Percentiles rank a stretch among this genome's conserved stretches.
Evolutionary conservation across 2,888 invertebrate species (phyloP).

Genomic region (Ganaspis brasiliensis): DNA sequence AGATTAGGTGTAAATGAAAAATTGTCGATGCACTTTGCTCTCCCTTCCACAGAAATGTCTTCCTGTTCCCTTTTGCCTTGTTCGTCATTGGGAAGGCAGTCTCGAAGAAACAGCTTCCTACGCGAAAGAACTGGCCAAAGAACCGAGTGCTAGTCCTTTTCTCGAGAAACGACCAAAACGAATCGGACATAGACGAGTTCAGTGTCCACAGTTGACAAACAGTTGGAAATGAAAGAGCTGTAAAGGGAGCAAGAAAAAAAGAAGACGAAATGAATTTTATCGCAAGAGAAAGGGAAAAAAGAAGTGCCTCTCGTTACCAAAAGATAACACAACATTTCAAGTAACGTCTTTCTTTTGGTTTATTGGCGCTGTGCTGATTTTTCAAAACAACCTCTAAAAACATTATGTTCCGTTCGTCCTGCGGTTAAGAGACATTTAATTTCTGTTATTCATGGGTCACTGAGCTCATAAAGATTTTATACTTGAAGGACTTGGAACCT

Average conservation of each 20-base stretch:
- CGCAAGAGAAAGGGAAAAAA: constrained; percentile 44
- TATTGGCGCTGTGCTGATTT: constrained; percentile 22
- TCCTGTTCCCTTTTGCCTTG: constrained; percentile 18
- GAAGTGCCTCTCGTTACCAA: constrained; percentile 44
- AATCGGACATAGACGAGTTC: constrained; percentile 1
- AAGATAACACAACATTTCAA: not conserved
- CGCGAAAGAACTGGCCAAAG: constrained; percentile 2
- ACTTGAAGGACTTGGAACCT: constrained; percentile 49
- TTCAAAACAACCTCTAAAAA: not conserved
- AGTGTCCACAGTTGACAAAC: constrained; percentile 22
- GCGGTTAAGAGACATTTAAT: constrained; percentile 57
- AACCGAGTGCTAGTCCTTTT: constrained; percentile 12
- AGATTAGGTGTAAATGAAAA: too few relatives aligned
- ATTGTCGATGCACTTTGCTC: constrained; percentile 5
- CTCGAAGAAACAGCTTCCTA: constrained; percentile 12
- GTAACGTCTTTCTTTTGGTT: constrained; percentile 10
- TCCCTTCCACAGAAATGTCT: not conserved
- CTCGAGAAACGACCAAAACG: constrained; percentile 6
- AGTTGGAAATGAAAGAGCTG: not conserved
- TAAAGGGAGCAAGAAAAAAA: not conserved
- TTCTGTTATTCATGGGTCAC: constrained; percentile 62
- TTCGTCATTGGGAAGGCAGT: constrained; percentile 39
- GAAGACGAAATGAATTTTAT: not conserved
- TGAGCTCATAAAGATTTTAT: constrained; percentile 56
- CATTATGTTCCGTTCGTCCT: constrained; percentile 10